Evolutionary conservation across 2,113 vertebrate species (phyloP), one percentile per base, ranked within the genome.

Genomic region (Panthera tigris): DNA sequence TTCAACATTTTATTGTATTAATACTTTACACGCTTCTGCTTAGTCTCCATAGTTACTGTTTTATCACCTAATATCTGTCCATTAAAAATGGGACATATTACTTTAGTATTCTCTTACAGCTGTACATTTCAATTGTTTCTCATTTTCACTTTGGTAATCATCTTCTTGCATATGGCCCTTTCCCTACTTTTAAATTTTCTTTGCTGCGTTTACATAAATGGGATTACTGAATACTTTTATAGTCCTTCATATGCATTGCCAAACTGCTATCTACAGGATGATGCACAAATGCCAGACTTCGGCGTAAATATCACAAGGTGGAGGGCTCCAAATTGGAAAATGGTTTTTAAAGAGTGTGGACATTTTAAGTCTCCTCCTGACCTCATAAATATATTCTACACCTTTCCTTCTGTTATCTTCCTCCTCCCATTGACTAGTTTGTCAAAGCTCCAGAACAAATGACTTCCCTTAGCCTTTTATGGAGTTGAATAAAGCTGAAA

Each of bases 121-220:
- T 68, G 11, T 29, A 39, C 12, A 74, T 93, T 90, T 93, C 33
- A 79, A 36, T 78, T 55, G 12, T 33, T 87, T 87, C 33, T 29
- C 61, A 79, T 55, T 89, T 96, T 91, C 63, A 91, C 39, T 36
- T 91, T 95, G 66, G 68, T 80, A 52, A 57, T 87, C 16, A 48
- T 87, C 50, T 94, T 89, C 7, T 86, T 78, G 52, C 12, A 69
- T 80, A 50, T 61, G 39, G 23, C 7, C 18, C 23, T 55, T 74
- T 81, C 57, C 14, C 7, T 23, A 61, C 4, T 66, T 52, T 93
- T 66, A 68, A 55, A 55, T 52, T 63, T 73, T 85, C 18, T 76
- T 29, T 68, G 55, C 8, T 18, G 29, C 19, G 48, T 66, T 94
- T 86, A 16, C 25, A 76, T 69, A 89, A 89, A 65, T 86, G 2